These are phyloP conservation scores for Colostygia pectinataria DNA, from an alignment of 2,888 invertebrate genomes.

Conservation along the genomic window DNA sequence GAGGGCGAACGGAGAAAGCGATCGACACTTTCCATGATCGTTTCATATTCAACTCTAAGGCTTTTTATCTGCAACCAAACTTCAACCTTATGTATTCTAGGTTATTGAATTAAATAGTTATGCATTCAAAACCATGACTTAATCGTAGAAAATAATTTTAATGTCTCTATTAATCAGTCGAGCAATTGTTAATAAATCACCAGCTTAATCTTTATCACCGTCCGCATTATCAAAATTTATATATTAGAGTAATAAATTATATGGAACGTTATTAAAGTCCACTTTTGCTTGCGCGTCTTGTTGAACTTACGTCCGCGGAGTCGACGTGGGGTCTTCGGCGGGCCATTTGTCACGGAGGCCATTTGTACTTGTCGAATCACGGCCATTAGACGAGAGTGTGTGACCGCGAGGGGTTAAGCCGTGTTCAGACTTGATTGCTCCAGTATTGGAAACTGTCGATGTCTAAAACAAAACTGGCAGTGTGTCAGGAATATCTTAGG, in stretches of 20 bases:
- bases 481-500: neutral
- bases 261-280: constrained; percentile 54
- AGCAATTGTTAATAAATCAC: constrained; percentile 30
- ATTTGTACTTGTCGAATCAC: constrained; percentile 84
- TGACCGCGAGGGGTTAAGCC: constrained; percentile 76
- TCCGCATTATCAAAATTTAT: constrained; percentile 29
- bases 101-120: constrained; percentile 17
- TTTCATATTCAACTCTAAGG: constrained; percentile 59
- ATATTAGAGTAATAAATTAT: constrained; percentile 31
- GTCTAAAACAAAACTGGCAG: constrained; percentile 39
- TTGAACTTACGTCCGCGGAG: constrained; percentile 68
- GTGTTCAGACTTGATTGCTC: constrained; percentile 61
- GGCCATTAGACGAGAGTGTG: constrained; percentile 82
- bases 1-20: constrained; percentile 66
- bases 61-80: constrained; percentile 38
- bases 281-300: constrained; percentile 63
- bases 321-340: constrained; percentile 74
- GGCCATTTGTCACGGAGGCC: constrained; percentile 81
- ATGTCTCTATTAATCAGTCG: constrained; percentile 31
- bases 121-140: constrained; percentile 6
- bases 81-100: constrained; percentile 46
- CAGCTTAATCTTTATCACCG: constrained; percentile 28
- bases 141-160: constrained; percentile 23
- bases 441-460: constrained; percentile 49
- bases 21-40: constrained; percentile 64